Evolutionary conservation across 2,113 vertebrate genomes (phyloP).

Genomic region (Austrofundulus limnaeus): DNA sequence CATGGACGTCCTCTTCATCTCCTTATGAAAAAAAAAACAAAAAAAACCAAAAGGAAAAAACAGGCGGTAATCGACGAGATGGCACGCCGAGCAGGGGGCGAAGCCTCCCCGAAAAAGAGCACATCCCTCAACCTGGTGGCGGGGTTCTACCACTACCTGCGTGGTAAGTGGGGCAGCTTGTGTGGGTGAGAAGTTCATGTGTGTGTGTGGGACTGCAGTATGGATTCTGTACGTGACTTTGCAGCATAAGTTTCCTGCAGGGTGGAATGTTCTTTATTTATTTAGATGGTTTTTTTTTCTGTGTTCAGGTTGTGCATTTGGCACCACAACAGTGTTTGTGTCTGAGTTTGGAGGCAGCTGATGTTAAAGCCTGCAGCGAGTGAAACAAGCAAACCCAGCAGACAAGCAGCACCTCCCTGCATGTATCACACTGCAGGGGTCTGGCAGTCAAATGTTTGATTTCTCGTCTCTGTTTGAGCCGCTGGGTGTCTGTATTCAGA

Average conservation of each 20-base stretch:
- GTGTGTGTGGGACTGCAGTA: slow-evolving; percentile 46
- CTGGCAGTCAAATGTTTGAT: slow-evolving; percentile 53
- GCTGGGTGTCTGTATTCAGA: slow-evolving; percentile 25
- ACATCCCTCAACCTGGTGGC: slow-evolving; percentile 79
- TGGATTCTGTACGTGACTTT: slow-evolving; percentile 34
- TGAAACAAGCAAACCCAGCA: slow-evolving; percentile 35
- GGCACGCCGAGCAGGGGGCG: slow-evolving; percentile 70
- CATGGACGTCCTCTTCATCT: slow-evolving; percentile 59
- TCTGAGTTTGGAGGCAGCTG: slow-evolving; percentile 26
- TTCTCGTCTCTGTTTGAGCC: slow-evolving; percentile 47
- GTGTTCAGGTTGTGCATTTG: slow-evolving; percentile 19
- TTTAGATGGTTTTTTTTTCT: slow-evolving; percentile 23
- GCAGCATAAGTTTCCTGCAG: slow-evolving; percentile 27
- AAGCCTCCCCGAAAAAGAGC: slow-evolving; percentile 73
- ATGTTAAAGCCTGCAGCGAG: slow-evolving; percentile 46
- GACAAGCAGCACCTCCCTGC: slow-evolving; percentile 37
- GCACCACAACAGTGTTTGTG: slow-evolving; percentile 21
- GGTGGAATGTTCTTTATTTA: slow-evolving; percentile 14
- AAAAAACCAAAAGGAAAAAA: too few relatives aligned
- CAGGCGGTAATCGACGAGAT: slow-evolving; percentile 67
- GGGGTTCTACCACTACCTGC: slow-evolving; percentile 77
- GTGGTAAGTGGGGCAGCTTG: slow-evolving; percentile 80
- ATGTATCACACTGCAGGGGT: slow-evolving; percentile 45
- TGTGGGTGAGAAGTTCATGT: slow-evolving; percentile 12
- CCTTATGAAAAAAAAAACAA: too few relatives aligned